A percentile compares a stretch with the other conserved stretches of the same genome.
These are phyloP conservation scores for Harpalus rubripes DNA, from an alignment of 2,888 invertebrate genomes.

Conservation along the genomic window DNA sequence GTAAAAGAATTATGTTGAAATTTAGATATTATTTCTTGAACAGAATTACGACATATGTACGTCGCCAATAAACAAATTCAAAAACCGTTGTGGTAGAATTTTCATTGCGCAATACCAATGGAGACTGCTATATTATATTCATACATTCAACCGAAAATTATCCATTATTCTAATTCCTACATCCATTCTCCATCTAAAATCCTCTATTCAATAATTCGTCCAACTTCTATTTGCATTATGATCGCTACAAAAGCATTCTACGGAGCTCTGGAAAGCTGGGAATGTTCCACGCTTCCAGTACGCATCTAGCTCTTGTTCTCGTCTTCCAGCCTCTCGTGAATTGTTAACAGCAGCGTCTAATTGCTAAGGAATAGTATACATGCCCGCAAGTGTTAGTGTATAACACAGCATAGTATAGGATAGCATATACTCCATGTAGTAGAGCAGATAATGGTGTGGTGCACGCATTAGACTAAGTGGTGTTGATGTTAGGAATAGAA, in stretches of 20 bases:
- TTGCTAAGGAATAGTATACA: constrained; percentile 32
- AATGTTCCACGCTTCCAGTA: background rate
- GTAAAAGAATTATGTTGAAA: too few relatives aligned
- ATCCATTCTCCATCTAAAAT: too few relatives aligned
- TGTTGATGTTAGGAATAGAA: constrained; percentile 42
- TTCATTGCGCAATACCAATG: too few relatives aligned
- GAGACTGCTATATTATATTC: too few relatives aligned
- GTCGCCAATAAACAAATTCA: too few relatives aligned
- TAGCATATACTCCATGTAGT: background rate
- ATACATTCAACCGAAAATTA: background rate
- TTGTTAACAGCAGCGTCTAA: constrained; percentile 30
- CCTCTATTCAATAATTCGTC: too few relatives aligned
- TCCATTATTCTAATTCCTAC: background rate
- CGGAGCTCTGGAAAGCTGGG: too few relatives aligned
- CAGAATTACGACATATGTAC: too few relatives aligned
- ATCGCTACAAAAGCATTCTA: background rate
- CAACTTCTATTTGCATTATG: background rate
- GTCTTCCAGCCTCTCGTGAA: constrained; percentile 31
- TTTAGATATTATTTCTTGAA: too few relatives aligned
- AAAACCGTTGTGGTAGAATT: too few relatives aligned
- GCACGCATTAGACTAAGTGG: background rate
- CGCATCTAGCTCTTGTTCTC: background rate
- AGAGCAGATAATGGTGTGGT: background rate
- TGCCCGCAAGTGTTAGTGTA: constrained; percentile 20
- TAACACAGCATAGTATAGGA: background rate